A percentile compares a stretch with the other conserved stretches of the same genome.
Conservation (phyloP, 2,113 vertebrate species). For the Pipa parva region DNA sequence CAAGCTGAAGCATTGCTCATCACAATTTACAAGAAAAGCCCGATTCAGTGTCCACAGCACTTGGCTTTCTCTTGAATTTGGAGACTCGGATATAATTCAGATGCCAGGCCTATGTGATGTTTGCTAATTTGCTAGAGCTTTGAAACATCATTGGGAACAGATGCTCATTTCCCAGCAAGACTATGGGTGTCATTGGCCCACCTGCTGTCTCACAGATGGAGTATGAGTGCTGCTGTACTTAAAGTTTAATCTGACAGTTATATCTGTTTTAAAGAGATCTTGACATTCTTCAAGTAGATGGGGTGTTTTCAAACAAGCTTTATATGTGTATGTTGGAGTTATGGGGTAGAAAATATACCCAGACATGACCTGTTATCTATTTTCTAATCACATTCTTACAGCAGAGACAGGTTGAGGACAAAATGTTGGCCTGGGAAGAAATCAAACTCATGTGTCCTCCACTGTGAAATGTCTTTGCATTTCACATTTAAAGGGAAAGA, state of each 20-base stretch:
- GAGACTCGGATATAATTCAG: conserved; percentile 58
- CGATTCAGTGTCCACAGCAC: conserved; percentile 7
- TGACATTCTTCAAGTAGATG: conserved; percentile 51
- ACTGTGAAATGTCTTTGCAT: no score
- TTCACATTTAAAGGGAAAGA: no score
- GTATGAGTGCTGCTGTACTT: conserved; percentile 53
- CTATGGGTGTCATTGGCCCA: conserved; percentile 57
- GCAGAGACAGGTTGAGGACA: no score
- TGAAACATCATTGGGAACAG: conserved; percentile 63
- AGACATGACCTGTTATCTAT: no score
- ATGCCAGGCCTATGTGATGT: conserved; percentile 66
- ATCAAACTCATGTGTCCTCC: no score
- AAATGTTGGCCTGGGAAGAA: no score
- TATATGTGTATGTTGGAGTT: no score
- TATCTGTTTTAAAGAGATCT: conserved; percentile 56
- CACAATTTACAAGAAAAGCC: conserved; percentile 44
- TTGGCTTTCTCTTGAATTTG: conserved; percentile 37
- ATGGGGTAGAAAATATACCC: no score
- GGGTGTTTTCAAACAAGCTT: conserved; percentile 34
- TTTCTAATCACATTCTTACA: no score
- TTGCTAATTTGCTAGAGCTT: conserved; percentile 64
- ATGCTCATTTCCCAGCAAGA: conserved; percentile 65
- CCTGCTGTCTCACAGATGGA: conserved; percentile 62
- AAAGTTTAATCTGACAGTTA: conserved; percentile 58
- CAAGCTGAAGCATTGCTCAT: no score